Evolutionary conservation across 2,113 vertebrate species (phyloP), one percentile per base, ranked within the genome.

Genomic region (Muntiacus reevesi): DNA sequence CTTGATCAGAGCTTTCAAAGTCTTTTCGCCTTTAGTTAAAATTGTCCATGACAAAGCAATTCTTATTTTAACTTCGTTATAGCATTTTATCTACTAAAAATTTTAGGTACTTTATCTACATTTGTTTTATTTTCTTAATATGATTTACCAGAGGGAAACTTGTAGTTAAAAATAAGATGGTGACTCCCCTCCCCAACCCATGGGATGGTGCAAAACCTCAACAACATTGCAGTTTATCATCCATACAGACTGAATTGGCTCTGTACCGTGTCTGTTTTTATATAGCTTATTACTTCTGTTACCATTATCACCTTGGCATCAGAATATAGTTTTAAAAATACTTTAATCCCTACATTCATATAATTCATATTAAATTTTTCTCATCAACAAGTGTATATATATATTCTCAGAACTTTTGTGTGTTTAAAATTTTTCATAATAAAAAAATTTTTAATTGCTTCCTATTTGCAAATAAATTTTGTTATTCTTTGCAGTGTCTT

Each of bases 401-500:
- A 74, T 13, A 10, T 79, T 97, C 27, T 95, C 21, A 94, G 14
- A 91, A 91, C 40, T 62, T 82, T 12, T 64, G 17, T 96, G 16
- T 85, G 78, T 86, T 98, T 94, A 82, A 97, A 79, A 33, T 79
- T 89, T 95, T 95, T 98, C 91, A 67, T 92, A 89, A 87, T 96
- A 81, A 79, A 67, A 89, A 47, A 2, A 47, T 23, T 86, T n/a
- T 12, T 55, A 87, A 30, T 96, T 96, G 86, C n/a, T 96, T 97
- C 45, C 57, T 84, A 79, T 93, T 94, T 96, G 92, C 96, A 97
- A 97, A 85, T 97, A 93, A 97, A 94, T 96, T 96, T 97, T 97
- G 79, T 98, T 97, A 88, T 97, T 98, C 97, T 96, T 97, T 97
- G 95, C 97, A 97, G 97, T 97, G 97, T 95, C 97, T 95, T 96